Evolutionary conservation across 2,113 vertebrate species (phyloP), one percentile per base, ranked within the genome.

Genomic region (Aphyosemion australe): DNA sequence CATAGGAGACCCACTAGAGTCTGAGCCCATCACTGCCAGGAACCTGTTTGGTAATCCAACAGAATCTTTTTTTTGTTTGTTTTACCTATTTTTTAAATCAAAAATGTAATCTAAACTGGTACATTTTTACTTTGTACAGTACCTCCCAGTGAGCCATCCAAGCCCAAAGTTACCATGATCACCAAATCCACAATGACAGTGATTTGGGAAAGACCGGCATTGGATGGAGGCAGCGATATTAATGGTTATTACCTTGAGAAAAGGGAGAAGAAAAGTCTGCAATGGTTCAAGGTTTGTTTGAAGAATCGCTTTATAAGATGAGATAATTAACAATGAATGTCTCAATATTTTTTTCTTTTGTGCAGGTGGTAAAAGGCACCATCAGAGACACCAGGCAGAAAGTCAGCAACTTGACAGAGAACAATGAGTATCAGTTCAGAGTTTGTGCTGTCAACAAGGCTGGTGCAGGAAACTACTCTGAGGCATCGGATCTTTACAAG

Each of bases 301-400:
- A 8, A 64, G 16, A n/a, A 26, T 26, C 4, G 21, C 4, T 26
- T 26, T 26, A 26, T n/a, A n/a, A n/a, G n/a, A n/a, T n/a, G n/a
- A n/a, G n/a, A n/a, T n/a, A 26, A 26, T 26, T 26, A 26, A 4
- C 21, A 26, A 26, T 26, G 2, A 26, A 4, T 26, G 21, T 26
- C 21, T 34, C 8, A 3, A n/a, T n/a, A 1, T 59, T 13, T 75
- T 32, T 58, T 41, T 55, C 37, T 56, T 37, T 21, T 34, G n/a
- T 19, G 2, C n/a, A 91, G 89, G 95, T 99, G 80, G 82, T 93
- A 72, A 99, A 99, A 84, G 95, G 95, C 84, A 93, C 94, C 2
- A 97, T 98, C 83, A 94, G 97, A 72, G 97, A 99, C 88, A 99
- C 96, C 48, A 95, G 97, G 74, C 94, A 99, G 77, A 98, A 98